Evolutionary conservation across 1,140 invertebrate genomes (phyloP).

Genomic region (Triops cancriformis): DNA sequence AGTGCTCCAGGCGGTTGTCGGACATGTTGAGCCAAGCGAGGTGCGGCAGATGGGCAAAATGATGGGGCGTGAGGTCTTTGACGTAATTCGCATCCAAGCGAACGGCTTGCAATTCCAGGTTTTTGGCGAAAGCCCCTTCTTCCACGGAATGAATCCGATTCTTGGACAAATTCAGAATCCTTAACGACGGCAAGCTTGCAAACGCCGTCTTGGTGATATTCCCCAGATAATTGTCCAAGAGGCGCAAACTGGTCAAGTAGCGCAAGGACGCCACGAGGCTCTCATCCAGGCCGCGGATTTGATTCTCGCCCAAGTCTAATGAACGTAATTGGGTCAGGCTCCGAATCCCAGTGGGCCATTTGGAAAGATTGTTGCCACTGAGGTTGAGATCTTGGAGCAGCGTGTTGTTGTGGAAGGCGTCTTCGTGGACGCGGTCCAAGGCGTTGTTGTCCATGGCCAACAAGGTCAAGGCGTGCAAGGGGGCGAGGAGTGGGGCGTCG

Average conservation of each 20-base stretch:
- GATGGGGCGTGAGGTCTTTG: constrained; percentile 46
- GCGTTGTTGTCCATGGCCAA: constrained; percentile 71
- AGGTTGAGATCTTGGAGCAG: constrained; percentile 71
- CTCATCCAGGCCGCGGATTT: constrained; percentile 62
- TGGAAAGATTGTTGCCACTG: constrained; percentile 64
- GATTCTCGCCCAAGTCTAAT: constrained; percentile 71
- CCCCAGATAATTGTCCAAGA: constrained; percentile 79
- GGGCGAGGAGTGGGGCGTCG: constrained; percentile 66
- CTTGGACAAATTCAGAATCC: constrained; percentile 78
- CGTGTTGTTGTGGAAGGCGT: constrained; percentile 70
- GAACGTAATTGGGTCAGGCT: constrained; percentile 65
- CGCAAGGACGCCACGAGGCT: constrained; percentile 71
- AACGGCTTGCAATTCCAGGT: constrained; percentile 71
- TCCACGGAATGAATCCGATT: constrained; percentile 74
- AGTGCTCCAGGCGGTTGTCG: constrained; percentile 79
- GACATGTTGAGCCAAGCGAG: constrained; percentile 84
- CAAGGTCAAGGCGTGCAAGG: constrained; percentile 64
- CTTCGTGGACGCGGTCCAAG: constrained; percentile 61
- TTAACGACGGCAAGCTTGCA: constrained; percentile 65
- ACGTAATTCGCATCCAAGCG: constrained; percentile 68
- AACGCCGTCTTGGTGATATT: constrained; percentile 74
- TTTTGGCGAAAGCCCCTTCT: constrained; percentile 68
- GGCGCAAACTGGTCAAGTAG: constrained; percentile 65
- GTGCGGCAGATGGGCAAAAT: constrained; percentile 67
- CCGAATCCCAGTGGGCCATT: constrained; percentile 62